These are phyloP conservation scores for Corapipo altera DNA, from an alignment of 2,113 vertebrate species.

Conservation along the genomic window DNA sequence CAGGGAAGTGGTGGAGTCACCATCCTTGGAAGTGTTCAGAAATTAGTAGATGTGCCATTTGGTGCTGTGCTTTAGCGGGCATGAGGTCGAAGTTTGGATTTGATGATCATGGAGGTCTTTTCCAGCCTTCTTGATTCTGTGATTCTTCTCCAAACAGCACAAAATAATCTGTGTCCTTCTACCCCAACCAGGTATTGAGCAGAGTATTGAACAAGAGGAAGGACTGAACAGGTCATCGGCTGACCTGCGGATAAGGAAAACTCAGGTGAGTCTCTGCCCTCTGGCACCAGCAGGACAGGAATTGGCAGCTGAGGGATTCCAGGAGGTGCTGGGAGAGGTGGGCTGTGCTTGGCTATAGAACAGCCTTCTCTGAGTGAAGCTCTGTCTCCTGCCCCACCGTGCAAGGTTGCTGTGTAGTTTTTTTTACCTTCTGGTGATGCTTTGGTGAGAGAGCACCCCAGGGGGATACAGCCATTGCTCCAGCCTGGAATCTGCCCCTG, in stretches of 20 bases:
- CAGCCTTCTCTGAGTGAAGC: not conserved
- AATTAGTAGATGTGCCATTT: not conserved
- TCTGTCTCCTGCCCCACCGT: not conserved
- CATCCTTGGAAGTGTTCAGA: not conserved
- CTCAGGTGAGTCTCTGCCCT: slow-evolving; percentile 80
- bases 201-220: slow-evolving; percentile 94
- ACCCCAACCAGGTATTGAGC: slow-evolving; percentile 84
- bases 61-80: not conserved
- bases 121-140: not conserved
- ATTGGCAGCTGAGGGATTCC: not conserved
- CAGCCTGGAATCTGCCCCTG: not conserved
- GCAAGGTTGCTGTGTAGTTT: not conserved
- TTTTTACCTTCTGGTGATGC: not conserved
- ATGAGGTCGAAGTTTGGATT: not conserved
- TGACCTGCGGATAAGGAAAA: slow-evolving; percentile 96
- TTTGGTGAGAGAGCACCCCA: not conserved
- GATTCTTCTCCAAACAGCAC: not conserved
- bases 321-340: not conserved
- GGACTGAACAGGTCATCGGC: slow-evolving; percentile 90
- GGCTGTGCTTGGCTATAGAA: not conserved
- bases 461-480: not conserved
- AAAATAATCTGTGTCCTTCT: not conserved
- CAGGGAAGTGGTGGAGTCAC: not conserved
- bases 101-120: not conserved
- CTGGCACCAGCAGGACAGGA: not conserved